Base-by-base conservation (phyloP, 2,888 invertebrate species). In the Aspidiotus destructor region DNA sequence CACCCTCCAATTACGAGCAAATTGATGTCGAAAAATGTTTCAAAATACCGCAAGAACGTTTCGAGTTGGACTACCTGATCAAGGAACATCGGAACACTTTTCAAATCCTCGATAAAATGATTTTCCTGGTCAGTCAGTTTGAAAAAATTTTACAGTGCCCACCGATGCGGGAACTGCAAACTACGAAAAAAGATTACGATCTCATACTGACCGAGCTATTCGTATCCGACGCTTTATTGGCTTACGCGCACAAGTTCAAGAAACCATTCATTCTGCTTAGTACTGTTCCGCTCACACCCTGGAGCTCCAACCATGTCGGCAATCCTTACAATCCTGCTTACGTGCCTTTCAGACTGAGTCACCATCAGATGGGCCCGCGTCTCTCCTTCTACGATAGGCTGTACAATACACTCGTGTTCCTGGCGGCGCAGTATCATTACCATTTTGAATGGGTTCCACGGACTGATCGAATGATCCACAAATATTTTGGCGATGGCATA, bases 161-260 rank as follows among this genome's bases (percentile, higher is more conserved):
- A n/a, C 62, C 69, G 41, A 28, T 69, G 57, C 11, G n/a, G 7
- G 17, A 69, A 8, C 54, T 69, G 0, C 42, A 55, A 9, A 41
- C 55, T 7, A 54, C 69, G 15, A 42, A n/a, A 10, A 57, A 69
- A 55, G 62, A 70, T 61, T 88, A 83, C 74, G 88, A 90, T 76
- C 76, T 89, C 0, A 80, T 87, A 8, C 75, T 89, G 0, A 78
- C 84, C 68, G 88, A 89, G 76, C 82, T 82, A 69, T 89, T 89
- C 75, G 86, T 86, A 72, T 82, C 83, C 64, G 86, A 89, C 74
- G 88, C 89, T 75, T 83, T 84, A 75, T 76, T 87, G 72, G 85
- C 83, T 2, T 76, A 89, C 44, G 84, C 83, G 0, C 80, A 86
- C 73, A 82, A 84, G 73, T 80, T 86, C 11, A 76, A 81, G 57